Conservation (phyloP, 2,113 vertebrate species). For the Argyrosomus japonicus region DNA sequence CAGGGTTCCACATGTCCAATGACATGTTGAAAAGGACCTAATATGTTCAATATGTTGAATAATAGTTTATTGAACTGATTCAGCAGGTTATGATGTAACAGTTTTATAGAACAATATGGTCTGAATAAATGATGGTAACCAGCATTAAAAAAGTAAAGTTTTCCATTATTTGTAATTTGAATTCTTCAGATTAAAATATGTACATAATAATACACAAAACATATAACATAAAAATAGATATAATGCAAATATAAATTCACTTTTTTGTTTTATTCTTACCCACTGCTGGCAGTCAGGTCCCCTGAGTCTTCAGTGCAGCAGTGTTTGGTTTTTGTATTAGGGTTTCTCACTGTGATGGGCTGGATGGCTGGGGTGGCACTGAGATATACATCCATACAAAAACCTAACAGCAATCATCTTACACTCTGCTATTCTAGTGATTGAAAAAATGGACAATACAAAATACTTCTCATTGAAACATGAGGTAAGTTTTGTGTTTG, state of each 20-base stretch:
- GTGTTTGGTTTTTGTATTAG: slow-evolving; percentile 27
- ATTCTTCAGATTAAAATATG: neutral
- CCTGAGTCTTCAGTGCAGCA: neutral
- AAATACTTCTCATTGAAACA: neutral
- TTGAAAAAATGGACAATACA: neutral
- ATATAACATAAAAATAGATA: neutral
- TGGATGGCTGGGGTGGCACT: neutral
- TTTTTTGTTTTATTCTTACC: neutral
- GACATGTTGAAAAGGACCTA: no score
- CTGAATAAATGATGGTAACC: neutral
- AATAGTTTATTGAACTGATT: no score
- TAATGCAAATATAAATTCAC: neutral
- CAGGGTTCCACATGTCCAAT: no score
- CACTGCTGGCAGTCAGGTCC: neutral
- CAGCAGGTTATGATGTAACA: no score
- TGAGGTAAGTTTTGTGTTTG: neutral
- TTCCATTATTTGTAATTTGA: neutral
- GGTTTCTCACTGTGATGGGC: slow-evolving; percentile 21
- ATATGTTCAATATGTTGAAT: no score
- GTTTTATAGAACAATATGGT: neutral
- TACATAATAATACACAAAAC: neutral
- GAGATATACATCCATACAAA: slow-evolving; percentile 15
- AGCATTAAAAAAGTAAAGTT: neutral
- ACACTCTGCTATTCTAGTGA: neutral
- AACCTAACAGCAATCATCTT: neutral